These are phyloP conservation scores for Cephus sareptanus DNA, from an alignment of 2,888 invertebrate species.

Conservation along the genomic window DNA sequence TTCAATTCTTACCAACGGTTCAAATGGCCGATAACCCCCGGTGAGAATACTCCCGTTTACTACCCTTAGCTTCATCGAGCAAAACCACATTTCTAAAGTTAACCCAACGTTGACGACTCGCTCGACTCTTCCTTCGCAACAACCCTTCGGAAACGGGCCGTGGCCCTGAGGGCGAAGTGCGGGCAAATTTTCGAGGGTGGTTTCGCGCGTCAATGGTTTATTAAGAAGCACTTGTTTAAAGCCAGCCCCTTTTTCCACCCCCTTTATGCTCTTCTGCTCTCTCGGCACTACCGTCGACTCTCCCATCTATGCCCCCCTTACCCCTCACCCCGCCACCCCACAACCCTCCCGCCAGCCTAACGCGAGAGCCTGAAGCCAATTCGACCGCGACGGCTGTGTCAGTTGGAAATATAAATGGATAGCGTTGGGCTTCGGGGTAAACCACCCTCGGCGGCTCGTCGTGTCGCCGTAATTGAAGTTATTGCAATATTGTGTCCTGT, in stretches of 20 bases:
- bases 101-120: not conserved
- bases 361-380: conserved; percentile 56
- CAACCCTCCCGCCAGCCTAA: conserved; percentile 34
- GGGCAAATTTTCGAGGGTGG: conserved; percentile 63
- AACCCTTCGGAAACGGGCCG: conserved; percentile 1
- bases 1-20: not conserved
- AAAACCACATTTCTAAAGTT: not conserved
- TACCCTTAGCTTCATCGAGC: not conserved
- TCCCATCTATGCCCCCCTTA: not conserved
- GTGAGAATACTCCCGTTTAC: not conserved
- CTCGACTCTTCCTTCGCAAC: not conserved
- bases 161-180: conserved; percentile 11
- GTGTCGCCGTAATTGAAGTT: conserved; percentile 65
- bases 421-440: conserved; percentile 30
- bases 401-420: conserved; percentile 55
- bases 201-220: conserved; percentile 66
- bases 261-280: not conserved
- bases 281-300: not conserved
- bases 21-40: not conserved
- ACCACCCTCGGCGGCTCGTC: conserved; percentile 48
- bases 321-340: conserved; percentile 17
- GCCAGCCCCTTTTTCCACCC: conserved; percentile 52
- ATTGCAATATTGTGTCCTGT: conserved; percentile 66
- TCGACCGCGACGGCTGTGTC: conserved; percentile 49
- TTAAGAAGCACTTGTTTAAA: conserved; percentile 67